A percentile compares a stretch with the other conserved stretches of the same genome.
phyloP scores from a whole-genome alignment of 2,888 invertebrate species.

The Aromia moschata region DNA sequence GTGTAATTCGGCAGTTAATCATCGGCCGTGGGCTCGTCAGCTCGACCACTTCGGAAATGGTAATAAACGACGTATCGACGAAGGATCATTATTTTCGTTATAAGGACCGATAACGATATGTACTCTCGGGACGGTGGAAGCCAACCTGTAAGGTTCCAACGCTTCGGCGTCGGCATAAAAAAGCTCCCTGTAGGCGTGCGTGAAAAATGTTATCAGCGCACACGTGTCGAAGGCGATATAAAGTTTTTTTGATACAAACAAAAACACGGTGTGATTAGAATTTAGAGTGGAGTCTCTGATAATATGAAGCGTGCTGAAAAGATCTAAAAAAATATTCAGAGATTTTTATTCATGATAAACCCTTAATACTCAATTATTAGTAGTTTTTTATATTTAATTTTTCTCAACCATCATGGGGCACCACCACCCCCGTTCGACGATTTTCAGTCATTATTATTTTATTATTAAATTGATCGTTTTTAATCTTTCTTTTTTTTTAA shows the following conservation, averaged over 20 bases:
- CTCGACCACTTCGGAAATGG: conserved; percentile 14
- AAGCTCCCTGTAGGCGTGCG: conserved; percentile 4
- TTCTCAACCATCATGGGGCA: too few relatives aligned
- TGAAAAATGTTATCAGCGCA: conserved; percentile 16
- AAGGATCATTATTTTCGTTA: conserved; percentile 22
- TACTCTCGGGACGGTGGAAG: conserved; percentile 13
- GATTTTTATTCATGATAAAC: too few relatives aligned
- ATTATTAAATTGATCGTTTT: too few relatives aligned
- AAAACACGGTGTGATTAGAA: conserved; percentile 5
- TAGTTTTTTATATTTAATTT: too few relatives aligned
- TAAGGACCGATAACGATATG: conserved; percentile 20
- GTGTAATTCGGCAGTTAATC: conserved; percentile 22
- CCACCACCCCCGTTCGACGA: too few relatives aligned
- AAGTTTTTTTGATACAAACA: conserved; percentile 8
- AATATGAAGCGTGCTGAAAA: too few relatives aligned
- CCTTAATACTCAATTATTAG: too few relatives aligned
- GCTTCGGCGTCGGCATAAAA: conserved; percentile 13
- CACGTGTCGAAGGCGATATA: conserved; percentile 15
- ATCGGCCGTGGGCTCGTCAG: conserved; percentile 11
- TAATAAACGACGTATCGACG: conserved; percentile 20
- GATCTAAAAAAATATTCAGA: too few relatives aligned
- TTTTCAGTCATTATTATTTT: too few relatives aligned
- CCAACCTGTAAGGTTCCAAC: conserved; percentile 25
- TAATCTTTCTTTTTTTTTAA: too few relatives aligned
- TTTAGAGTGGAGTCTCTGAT: too few relatives aligned